A percentile compares a stretch with the other conserved stretches of the same genome.
Evolutionary conservation across 2,797 vertebrate species (phyloP).

Genomic region (Esox masquinongy): DNA sequence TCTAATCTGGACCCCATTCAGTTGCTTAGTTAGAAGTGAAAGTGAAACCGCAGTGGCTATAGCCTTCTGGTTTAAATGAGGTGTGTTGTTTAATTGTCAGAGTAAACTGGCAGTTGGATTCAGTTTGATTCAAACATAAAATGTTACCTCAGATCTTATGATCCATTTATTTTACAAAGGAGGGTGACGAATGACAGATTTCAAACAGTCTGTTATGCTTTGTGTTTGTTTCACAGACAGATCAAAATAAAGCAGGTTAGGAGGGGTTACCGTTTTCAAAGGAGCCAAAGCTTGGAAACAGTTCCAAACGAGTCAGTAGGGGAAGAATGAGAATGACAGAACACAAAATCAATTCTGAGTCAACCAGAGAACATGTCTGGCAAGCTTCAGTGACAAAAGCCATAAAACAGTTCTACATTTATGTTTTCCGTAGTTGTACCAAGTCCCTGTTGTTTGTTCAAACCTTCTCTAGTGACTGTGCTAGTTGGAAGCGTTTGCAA

Average conservation of each 20-base stretch:
- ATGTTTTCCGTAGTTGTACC: neutral
- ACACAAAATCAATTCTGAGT: constrained; percentile 4
- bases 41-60: constrained; percentile 15
- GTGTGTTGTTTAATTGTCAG: constrained; percentile 20
- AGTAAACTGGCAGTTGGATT: constrained; percentile 2
- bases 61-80: constrained; percentile 17
- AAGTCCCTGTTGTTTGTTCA: neutral
- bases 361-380: neutral
- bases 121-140: constrained; percentile 10
- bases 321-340: constrained; percentile 7
- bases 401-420: neutral
- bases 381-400: neutral
- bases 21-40: constrained; percentile 32
- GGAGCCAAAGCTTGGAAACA: constrained; percentile 29
- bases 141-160: constrained; percentile 26
- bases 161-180: constrained; percentile 33
- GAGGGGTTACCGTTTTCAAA: constrained; percentile 22
- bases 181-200: constrained; percentile 24
- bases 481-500: neutral
- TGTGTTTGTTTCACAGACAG: constrained; percentile 21
- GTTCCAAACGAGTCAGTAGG: constrained; percentile 20
- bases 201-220: constrained; percentile 23
- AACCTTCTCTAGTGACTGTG: neutral
- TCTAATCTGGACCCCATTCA: constrained; percentile 26
- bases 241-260: constrained; percentile 14